Evolutionary conservation across 2,113 vertebrate species (phyloP), one percentile per base, ranked within the genome.

Genomic region (Heloderma charlesbogerti): DNA sequence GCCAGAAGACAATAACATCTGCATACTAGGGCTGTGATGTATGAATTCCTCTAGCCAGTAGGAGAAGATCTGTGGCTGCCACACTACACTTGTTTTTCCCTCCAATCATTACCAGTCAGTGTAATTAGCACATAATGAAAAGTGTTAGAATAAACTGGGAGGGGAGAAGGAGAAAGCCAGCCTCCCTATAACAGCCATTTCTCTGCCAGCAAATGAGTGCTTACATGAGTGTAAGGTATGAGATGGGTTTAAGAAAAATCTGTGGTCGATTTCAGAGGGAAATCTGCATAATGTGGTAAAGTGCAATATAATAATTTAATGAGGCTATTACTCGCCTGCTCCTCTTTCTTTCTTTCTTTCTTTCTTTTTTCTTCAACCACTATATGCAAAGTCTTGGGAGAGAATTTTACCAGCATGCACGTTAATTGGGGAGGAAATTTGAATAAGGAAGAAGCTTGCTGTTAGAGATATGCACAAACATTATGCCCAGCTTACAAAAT

Each of bases 1-100:
- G 79, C 84, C 83, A 90, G 43, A n/a, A 89, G 93, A 92, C 13
- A 66, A 83, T 54, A 88, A 60, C 88, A 94, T 90, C 85, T 94
- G 86, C 71, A 25, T 91, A 80, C 40, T 63, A 83, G 86, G 85
- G 48, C 1, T 91, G 37, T 92, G 92, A 92, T 91, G 7, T 34
- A 93, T 89, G 87, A 87, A 85, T 54, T 45, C 66, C 43, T 45
- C 20, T 34, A 86, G 71, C 71, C 6, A 4, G 89, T 89, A 78
- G 0, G 34, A 78, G 91, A 72, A 75, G 79, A 94, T 90, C 48
- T 18, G 66, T 77, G 66, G 57, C 69, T 90, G 66, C 43, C 82
- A 84, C 60, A 86, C 87, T 16, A 84, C 60, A 86, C 87, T 16
- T 31, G n/a, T 43, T 89, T 72, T 89, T 82, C 69, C 48, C 57